A percentile compares a stretch with the other conserved stretches of the same genome.
Evolutionary conservation across 2,888 invertebrate species (phyloP).

Genomic region (Odontothrips loti): DNA sequence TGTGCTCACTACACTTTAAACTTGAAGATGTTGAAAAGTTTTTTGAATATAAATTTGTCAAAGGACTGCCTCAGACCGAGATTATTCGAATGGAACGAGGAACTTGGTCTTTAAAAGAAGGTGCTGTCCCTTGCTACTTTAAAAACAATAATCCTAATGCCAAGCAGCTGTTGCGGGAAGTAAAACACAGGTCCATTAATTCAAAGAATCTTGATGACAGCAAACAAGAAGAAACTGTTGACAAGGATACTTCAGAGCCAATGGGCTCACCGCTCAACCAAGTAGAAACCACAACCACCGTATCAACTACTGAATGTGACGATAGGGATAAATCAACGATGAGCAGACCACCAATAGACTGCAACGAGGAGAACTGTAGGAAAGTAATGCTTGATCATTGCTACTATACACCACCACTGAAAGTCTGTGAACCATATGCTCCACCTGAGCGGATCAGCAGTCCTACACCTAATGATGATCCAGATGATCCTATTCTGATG

Average conservation of each 20-base stretch:
- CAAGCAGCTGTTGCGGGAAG: not conserved
- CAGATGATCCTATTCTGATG: too few relatives aligned
- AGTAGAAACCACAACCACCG: not conserved
- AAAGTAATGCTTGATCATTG: too few relatives aligned
- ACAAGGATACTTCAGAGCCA: not conserved
- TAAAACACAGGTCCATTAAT: not conserved
- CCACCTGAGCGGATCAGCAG: too few relatives aligned
- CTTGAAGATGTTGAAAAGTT: not conserved
- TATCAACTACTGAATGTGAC: not conserved
- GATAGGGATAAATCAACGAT: too few relatives aligned
- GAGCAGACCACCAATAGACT: too few relatives aligned
- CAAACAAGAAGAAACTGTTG: not conserved
- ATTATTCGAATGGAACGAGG: not conserved
- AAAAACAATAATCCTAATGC: not conserved
- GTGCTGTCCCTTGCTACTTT: not conserved
- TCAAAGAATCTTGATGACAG: not conserved
- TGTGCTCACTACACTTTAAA: not conserved
- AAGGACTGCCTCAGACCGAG: not conserved
- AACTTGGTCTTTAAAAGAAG: not conserved
- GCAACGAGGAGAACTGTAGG: too few relatives aligned
- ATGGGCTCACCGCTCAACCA: not conserved
- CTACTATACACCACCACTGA: too few relatives aligned
- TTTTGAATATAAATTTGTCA: not conserved
- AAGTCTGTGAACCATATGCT: too few relatives aligned
- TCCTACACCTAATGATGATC: too few relatives aligned